Conservation (phyloP, 1,140 invertebrate genomes). For the Geopemphigus sp. region DNA sequence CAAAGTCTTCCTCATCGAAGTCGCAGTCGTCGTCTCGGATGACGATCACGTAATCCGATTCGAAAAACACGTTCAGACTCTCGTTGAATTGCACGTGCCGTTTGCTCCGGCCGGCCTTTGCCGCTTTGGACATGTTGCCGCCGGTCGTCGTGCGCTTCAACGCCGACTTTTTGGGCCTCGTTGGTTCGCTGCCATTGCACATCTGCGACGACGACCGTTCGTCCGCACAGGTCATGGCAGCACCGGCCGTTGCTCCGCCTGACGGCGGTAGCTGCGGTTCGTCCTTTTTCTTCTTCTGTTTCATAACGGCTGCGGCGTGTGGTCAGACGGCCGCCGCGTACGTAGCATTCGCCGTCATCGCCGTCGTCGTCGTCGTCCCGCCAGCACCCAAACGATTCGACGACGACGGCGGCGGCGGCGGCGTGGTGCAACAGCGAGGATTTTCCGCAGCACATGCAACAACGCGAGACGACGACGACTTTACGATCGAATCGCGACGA, state of each 20-base stretch:
- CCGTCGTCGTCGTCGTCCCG: not conserved
- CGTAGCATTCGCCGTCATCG: not conserved
- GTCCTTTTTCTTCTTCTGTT: conserved; percentile 51
- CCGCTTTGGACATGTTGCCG: conserved; percentile 58
- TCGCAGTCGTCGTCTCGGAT: conserved; percentile 80
- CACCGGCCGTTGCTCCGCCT: too few species aligned
- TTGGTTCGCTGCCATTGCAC: conserved; percentile 31
- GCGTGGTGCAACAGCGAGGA: too few species aligned
- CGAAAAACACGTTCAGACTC: conserved; percentile 81
- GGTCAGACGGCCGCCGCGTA: not conserved
- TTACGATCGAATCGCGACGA: too few species aligned
- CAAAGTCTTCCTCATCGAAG: conserved; percentile 64
- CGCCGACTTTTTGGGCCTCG: conserved; percentile 59
- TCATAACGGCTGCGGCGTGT: conserved; percentile 47
- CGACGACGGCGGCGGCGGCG: not conserved
- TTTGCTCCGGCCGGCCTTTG: conserved; percentile 55
- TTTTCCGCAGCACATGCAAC: not conserved
- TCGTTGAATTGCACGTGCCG: conserved; percentile 81
- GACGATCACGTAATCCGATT: conserved; percentile 82
- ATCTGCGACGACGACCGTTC: conserved; percentile 13
- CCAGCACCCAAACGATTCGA: not conserved
- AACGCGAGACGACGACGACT: too few species aligned
- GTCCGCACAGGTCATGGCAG: not conserved
- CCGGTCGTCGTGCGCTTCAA: conserved; percentile 58
- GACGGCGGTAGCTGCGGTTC: conserved; percentile 6